phyloP scores from a whole-genome alignment of 1,140 invertebrate genomes.

The Penaeus japonicus region DNA sequence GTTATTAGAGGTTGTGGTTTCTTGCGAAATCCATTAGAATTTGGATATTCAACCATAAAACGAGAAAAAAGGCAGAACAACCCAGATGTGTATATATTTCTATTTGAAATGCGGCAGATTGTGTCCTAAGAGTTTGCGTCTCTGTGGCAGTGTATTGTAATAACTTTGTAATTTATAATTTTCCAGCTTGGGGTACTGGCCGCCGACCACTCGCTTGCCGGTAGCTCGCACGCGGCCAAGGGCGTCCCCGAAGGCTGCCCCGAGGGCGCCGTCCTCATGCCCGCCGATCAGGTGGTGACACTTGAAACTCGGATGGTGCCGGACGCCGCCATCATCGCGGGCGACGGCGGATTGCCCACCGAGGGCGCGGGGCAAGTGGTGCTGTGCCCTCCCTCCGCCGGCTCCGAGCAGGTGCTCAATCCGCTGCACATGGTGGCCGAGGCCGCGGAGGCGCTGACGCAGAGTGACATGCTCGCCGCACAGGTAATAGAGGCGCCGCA shows the following conservation, averaged over 20 bases:
- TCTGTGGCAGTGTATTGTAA: neutral
- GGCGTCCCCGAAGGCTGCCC: neutral
- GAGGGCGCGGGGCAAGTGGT: slow-evolving; percentile 3
- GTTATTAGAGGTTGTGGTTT: no score
- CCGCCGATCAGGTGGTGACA: slow-evolving; percentile 20
- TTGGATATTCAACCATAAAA: no score
- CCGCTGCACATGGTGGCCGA: slow-evolving; percentile 44
- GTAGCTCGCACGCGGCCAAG: neutral
- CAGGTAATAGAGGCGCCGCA: neutral
- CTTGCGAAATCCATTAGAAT: no score
- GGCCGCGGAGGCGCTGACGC: slow-evolving; percentile 40
- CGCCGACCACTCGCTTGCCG: neutral
- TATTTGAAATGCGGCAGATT: no score
- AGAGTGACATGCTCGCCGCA: slow-evolving; percentile 15
- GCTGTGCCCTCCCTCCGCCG: slow-evolving; percentile 8
- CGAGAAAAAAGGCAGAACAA: no score
- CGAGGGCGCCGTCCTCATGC: slow-evolving; percentile 17
- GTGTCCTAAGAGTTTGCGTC: no score
- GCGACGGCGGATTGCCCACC: neutral
- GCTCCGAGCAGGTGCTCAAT: slow-evolving; percentile 14
- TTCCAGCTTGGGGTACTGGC: neutral
- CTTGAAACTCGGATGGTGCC: slow-evolving; percentile 27
- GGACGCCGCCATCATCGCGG: slow-evolving; percentile 13
- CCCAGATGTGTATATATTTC: no score
- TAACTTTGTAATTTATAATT: neutral